Conservation (phyloP, 2,888 invertebrate species). For the Alentia gelatinosa region DNA sequence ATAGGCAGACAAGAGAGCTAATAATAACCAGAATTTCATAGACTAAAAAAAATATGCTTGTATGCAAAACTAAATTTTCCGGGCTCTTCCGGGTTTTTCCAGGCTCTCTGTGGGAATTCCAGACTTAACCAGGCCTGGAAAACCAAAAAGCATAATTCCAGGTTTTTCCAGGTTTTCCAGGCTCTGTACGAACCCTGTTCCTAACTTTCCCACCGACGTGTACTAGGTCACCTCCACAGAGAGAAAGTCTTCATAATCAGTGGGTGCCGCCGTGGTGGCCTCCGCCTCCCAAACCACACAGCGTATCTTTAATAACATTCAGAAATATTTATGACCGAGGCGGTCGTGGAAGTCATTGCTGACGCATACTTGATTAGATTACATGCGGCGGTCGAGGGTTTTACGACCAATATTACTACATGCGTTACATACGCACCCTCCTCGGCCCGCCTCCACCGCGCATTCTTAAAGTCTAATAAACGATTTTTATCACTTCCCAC, state of each 20-base stretch:
- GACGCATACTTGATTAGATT: neutral
- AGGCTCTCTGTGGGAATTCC: no score
- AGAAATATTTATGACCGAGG: neutral
- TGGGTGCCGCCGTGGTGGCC: neutral
- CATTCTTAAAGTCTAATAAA: neutral
- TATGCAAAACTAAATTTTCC: no score
- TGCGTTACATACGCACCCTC: neutral
- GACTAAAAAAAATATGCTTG: no score
- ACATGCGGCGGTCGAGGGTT: neutral
- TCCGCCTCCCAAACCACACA: neutral
- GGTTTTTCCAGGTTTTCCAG: no score
- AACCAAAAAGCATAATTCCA: no score
- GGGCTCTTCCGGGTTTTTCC: no score
- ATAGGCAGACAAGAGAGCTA: no score
- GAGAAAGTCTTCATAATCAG: neutral
- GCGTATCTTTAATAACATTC: neutral
- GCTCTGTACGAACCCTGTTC: no score
- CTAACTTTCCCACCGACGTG: no score
- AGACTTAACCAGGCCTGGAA: no score
- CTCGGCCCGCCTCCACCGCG: neutral
- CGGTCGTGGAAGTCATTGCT: neutral
- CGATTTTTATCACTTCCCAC: neutral
- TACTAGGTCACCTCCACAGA: no score
- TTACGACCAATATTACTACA: neutral
- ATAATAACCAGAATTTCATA: no score